Base-by-base conservation (phyloP, 2,888 invertebrate species). In the Netelia virgata region DNA sequence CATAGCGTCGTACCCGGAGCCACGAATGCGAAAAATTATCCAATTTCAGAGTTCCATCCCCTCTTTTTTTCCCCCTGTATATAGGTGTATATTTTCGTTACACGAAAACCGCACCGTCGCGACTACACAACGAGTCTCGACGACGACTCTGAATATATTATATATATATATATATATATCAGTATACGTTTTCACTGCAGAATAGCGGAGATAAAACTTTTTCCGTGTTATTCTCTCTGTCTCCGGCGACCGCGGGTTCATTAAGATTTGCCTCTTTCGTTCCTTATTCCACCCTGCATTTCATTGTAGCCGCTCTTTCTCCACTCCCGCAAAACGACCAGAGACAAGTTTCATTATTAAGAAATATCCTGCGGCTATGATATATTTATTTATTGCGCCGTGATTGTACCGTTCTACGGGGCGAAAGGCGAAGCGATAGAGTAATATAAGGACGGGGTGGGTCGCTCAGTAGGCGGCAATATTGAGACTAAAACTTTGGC, bases 21-120 rank as follows among this genome's bases (percentile, higher is more conserved):
- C 69, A 81, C 76, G 81, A 84, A 84, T 84, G 78, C 84, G 84
- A 84, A 84, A 84, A 84, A 84, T 84, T 84, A 84, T 84, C 84
- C 84, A 84, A 84, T 84, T 84, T 74, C 84, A 84, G 76, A 59
- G 73, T 53, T 74, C 10, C 20, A 16, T 69, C 59, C 74, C 69
- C 68, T 74, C 61, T 76, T 81, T 72, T 77, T 73, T 23, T 14
- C 8, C 10, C 57, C 20, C 20, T 11, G 10, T 6, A 41, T 16
- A 50, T 57, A 55, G 76, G 47, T 66, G 43, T 72, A 73, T 72
- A 77, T 70, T 82, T 73, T 47, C 14, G 72, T 70, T 73, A 61
- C 50, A 61, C 61, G 59, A 41, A 55, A 61, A 82, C 72, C 66
- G 66, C 66, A 64, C 20, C 50, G 43, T n/a, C 18, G 14, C 10